A percentile compares a stretch with the other conserved stretches of the same genome.
phyloP scores from a whole-genome alignment of 2,797 vertebrate species.

The Acestrorhynchus altus region DNA sequence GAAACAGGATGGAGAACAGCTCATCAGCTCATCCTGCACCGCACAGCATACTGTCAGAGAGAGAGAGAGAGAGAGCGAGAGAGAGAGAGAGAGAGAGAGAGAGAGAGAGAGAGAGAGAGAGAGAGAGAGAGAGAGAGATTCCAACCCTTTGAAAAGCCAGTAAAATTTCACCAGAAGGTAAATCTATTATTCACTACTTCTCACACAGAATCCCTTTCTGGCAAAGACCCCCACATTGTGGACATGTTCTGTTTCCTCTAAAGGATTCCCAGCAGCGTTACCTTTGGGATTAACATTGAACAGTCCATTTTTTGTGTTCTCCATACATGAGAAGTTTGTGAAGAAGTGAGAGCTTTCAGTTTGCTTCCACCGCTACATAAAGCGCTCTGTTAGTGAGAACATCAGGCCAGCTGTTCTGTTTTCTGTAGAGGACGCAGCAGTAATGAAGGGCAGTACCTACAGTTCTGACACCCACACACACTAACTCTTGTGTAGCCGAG shows the following conservation, averaged over 20 bases:
- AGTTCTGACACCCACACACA: neutral
- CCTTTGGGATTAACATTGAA: neutral
- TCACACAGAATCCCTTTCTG: constrained; percentile 25
- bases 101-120: constrained; percentile 1
- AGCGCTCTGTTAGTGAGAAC: no score
- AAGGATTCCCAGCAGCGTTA: neutral
- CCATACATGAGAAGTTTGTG: neutral
- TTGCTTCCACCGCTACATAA: neutral
- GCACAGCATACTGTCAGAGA: constrained; percentile 73
- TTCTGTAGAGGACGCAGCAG: no score
- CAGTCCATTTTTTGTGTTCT: neutral
- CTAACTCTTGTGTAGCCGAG: neutral
- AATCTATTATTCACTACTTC: constrained; percentile 45
- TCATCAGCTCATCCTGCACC: constrained; percentile 76
- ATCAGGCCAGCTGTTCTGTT: no score
- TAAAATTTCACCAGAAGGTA: constrained; percentile 13
- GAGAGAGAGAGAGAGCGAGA: constrained; percentile 55
- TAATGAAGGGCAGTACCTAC: no score
- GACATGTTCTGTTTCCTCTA: no score
- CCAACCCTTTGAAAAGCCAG: constrained; percentile 32
- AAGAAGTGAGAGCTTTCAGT: neutral
- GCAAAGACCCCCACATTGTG: constrained; percentile 6
- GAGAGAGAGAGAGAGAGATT: constrained; percentile 39
- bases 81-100: constrained; percentile 40
- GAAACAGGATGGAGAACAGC: constrained; percentile 83